Base-by-base conservation (phyloP, 2,797 vertebrate genomes). In the Smutsia temminckii region DNA sequence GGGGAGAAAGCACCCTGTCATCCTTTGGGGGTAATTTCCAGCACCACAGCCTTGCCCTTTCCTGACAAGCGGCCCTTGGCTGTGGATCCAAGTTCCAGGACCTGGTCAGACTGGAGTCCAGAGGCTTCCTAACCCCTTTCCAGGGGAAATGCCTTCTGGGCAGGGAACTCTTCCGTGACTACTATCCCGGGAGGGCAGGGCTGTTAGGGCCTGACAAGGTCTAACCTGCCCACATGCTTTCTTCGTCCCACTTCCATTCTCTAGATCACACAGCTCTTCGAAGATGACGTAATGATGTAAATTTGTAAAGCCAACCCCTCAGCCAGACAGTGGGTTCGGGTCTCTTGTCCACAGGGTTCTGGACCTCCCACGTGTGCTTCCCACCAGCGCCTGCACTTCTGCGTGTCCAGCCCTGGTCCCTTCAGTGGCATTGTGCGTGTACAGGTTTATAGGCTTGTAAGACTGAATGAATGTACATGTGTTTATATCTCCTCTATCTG, bases 381-480 rank as follows among this genome's bases (percentile, higher is more conserved):
- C 95, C 57, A 64, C 80, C 92, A 11, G 32, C 64, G 83, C 72
- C n/a, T 96, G 97, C 96, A 95, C 97, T 95, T 97, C 81, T 95
- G 85, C 71, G 11, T 93, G 93, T 96, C 93, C 93, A 85, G 9
- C 90, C 97, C 90, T 89, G 63, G 93, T 96, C 94, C 93, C 89
- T 93, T 1, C 5, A 95, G 92, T 93, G 91, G 94, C 94, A 85
- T 83, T 95, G 97, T 92, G 69, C 32, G 64, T 98, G 97, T 98
- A 96, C 97, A 97, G 98, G 97, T 94, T 95, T 97, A 92, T 96
- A 97, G 97, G 94, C 96, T 96, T 95, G 96, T 97, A 95, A 97
- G 97, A 97, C 97, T 97, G 94, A 97, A 96, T 97, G 97, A 98
- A 97, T 98, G 97, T 98, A 98, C 92, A 94, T 97, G 97, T 98